Evolutionary conservation across 2,888 invertebrate species (phyloP), one percentile per base, ranked within the genome.

Genomic region (Coremacera marginata): DNA sequence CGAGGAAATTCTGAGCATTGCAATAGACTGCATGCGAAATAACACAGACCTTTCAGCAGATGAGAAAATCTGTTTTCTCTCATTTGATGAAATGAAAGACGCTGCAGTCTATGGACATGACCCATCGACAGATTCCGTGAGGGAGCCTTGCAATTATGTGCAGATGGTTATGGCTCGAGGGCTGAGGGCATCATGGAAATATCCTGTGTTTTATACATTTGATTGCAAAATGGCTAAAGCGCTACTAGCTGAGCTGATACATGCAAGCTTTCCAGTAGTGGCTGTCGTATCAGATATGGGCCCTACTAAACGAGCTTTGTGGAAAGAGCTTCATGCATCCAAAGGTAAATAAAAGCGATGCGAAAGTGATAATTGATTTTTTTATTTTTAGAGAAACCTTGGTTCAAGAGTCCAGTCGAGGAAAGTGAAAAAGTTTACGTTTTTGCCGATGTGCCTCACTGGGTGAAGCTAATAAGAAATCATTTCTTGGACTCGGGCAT

Each of bases 121-220:
- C 5, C 31, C 31, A 5, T 31, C 31, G 3, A 31, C 31, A 31
- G 31, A 31, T 31, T 31, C 31, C 31, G 31, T 31, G 31, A 31
- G 31, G 31, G 31, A 31, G 31, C 31, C 31, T 31, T 31, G 31
- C 31, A 31, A 31, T 5, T 31, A 31, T 5, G 31, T 31, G 31
- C 31, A 31, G 31, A 31, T 31, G 31, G 31, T 31, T 5, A 31
- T 31, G 31, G 31, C 31, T 3, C 31, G 70, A 22, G 70, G 70
- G 11, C 44, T 70, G n/a, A 49, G 16, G 22, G 22, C 49, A 25
- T 70, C 49, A 9, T 70, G 49, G 49, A 51, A 27, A 22, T 16
- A 70, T 5, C 52, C 70, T 5, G 25, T 51, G 14, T 70, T 60
- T 60, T 60, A 72, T 37, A 51, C 14, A 14, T 70, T 70, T 11